Percentiles rank a stretch among this genome's conserved stretches.
phyloP scores from a whole-genome alignment of 2,888 invertebrate species.

The Sinelater perroti region DNA sequence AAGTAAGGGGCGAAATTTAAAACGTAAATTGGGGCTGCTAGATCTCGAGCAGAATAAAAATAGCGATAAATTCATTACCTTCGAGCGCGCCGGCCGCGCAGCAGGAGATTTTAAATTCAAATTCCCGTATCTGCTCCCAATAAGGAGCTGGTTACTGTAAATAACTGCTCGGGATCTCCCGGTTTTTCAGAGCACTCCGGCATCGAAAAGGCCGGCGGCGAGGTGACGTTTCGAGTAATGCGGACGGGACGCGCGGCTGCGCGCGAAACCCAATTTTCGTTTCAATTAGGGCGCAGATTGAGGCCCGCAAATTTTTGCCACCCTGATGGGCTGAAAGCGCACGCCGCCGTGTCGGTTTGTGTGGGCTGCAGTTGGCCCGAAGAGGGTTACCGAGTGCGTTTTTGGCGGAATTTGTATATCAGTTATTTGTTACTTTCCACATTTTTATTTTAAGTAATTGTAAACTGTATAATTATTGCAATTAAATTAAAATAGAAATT shows the following conservation, averaged over 20 bases:
- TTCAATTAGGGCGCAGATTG: constrained; percentile 28
- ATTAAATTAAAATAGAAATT: too few relatives aligned
- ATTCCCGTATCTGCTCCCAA: constrained; percentile 14
- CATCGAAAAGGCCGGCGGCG: constrained; percentile 9
- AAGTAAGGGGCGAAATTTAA: constrained; percentile 14
- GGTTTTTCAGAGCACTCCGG: too few relatives aligned
- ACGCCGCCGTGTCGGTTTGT: constrained; percentile 6
- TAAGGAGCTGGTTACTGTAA: constrained; percentile 25
- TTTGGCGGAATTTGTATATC: too few relatives aligned
- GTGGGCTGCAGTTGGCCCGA: too few relatives aligned
- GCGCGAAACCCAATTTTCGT: constrained; percentile 29
- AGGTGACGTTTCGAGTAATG: constrained; percentile 24
- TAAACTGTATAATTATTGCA: too few relatives aligned
- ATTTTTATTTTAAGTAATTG: too few relatives aligned
- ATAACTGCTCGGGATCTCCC: constrained; percentile 19
- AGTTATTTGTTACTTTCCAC: too few relatives aligned
- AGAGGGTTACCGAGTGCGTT: too few relatives aligned
- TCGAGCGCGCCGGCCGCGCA: constrained; percentile 22
- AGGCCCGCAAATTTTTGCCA: constrained; percentile 21
- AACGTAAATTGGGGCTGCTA: constrained; percentile 26
- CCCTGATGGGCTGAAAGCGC: constrained; percentile 23
- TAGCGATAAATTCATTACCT: constrained; percentile 32
- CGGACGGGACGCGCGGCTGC: constrained; percentile 13
- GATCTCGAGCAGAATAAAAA: constrained; percentile 29
- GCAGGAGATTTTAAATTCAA: constrained; percentile 32